A percentile compares a stretch with the other conserved stretches of the same genome.
These are phyloP conservation scores for Bombus polaris DNA, from an alignment of 1,140 invertebrate genomes.

Conservation along the genomic window DNA sequence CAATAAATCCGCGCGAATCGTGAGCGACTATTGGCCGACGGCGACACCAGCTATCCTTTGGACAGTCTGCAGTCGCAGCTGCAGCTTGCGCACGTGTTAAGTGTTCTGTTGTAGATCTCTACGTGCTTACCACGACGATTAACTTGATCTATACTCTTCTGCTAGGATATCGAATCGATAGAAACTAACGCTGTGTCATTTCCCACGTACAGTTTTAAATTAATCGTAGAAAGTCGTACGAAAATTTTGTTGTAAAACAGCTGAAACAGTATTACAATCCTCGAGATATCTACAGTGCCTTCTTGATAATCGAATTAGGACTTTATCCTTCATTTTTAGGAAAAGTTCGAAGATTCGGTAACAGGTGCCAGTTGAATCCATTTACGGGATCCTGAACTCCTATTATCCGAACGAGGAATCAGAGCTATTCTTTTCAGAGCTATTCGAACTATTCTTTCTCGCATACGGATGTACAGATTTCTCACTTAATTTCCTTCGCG, in stretches of 20 bases:
- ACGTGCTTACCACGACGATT: conserved; percentile 2
- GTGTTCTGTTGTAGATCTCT: conserved; percentile 6
- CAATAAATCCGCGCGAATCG: conserved; percentile 46
- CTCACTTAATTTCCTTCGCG: too few species aligned
- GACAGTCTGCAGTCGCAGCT: conserved; percentile 48
- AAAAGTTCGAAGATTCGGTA: too few species aligned
- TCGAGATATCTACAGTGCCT: too few species aligned
- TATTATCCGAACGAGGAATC: too few species aligned
- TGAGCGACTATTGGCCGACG: conserved; percentile 38
- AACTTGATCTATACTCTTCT: neutral
- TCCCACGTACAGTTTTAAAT: neutral
- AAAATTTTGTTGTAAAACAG: neutral
- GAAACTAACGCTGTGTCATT: neutral
- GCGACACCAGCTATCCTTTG: conserved; percentile 22
- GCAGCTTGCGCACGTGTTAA: conserved; percentile 20
- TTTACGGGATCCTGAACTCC: too few species aligned
- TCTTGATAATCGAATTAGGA: too few species aligned
- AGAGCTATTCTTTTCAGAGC: too few species aligned
- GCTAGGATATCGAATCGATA: neutral
- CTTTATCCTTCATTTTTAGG: too few species aligned
- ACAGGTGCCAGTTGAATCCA: too few species aligned
- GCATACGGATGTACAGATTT: too few species aligned
- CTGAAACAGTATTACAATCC: too few species aligned
- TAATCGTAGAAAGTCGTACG: neutral
- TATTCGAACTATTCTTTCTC: too few species aligned